phyloP scores from a whole-genome alignment of 2,113 vertebrate genomes.

The Helogale parvula region DNA sequence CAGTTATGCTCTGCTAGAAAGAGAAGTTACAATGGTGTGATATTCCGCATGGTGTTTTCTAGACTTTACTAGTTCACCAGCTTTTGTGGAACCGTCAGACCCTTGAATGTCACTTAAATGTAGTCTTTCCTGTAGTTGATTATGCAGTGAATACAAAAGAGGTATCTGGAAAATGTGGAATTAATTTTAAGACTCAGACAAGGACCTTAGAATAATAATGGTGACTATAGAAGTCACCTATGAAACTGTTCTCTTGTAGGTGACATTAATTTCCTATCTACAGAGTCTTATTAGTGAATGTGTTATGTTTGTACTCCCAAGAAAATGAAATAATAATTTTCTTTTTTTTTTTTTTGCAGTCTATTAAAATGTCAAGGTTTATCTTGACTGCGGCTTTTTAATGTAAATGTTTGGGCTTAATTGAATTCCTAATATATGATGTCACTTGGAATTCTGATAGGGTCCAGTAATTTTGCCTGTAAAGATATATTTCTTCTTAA shows the following conservation, averaged over 20 bases:
- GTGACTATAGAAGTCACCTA: constrained; percentile 71
- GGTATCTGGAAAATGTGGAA: constrained; percentile 40
- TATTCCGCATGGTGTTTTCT: not conserved
- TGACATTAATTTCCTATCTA: constrained; percentile 76
- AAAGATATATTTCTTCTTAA: constrained; percentile 56
- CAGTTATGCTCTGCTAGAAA: not conserved
- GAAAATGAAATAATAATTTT: constrained; percentile 79
- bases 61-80: constrained; percentile 19
- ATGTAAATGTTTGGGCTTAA: constrained; percentile 79
- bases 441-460: constrained; percentile 77
- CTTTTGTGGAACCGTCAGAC: constrained; percentile 43
- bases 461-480: constrained; percentile 63
- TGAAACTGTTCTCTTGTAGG: constrained; percentile 68
- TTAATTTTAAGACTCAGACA: constrained; percentile 67
- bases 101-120: constrained; percentile 54
- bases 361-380: constrained; percentile 82
- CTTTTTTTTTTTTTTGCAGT: constrained; percentile 76
- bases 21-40: not conserved
- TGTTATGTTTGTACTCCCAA: constrained; percentile 79
- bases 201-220: constrained; percentile 74
- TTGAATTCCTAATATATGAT: constrained; percentile 81
- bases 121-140: constrained; percentile 20
- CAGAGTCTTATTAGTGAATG: constrained; percentile 64
- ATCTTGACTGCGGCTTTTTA: constrained; percentile 80
- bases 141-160: constrained; percentile 64